Base-by-base conservation (phyloP, 37 sponge, comb jelly and placozoan genomes). In the Halisarca cf. caerulea region DNA sequence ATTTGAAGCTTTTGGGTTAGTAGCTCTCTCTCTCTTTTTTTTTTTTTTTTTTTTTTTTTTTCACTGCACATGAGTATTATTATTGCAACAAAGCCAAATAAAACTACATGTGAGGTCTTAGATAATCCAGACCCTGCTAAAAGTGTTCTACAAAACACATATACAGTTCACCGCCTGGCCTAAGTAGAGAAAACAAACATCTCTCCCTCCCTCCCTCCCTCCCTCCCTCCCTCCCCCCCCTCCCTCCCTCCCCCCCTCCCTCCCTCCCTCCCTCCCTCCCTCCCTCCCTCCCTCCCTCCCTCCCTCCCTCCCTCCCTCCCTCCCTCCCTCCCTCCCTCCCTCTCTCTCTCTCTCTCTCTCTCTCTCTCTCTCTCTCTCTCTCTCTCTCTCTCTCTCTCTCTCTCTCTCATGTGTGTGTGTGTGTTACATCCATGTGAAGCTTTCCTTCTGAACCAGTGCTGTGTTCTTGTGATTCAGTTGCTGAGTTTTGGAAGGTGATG, bases 1-100 rank as follows among this genome's bases (percentile, higher is more conserved):
- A 37, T 79, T 88, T 36, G 95, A 90, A 37, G 95, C 93, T 21
- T 98, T 98, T 79, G 99, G 99, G 85, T 90, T 45, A 7, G 82
- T 70, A 2, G 23, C 25, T 11, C 30, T 64, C 17, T 17, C 57
- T 20, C 57, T 17, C n/a, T n/a, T n/a, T n/a, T n/a, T n/a, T n/a
- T n/a, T n/a, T n/a, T n/a, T n/a, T n/a, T n/a, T n/a, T n/a, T n/a
- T n/a, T n/a, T n/a, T n/a, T n/a, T n/a, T n/a, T n/a, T n/a, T n/a
- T n/a, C n/a, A n/a, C n/a, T n/a, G n/a, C n/a, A n/a, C n/a, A n/a
- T n/a, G n/a, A n/a, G n/a, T n/a, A n/a, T n/a, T n/a, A n/a, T n/a
- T n/a, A n/a, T n/a, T n/a, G n/a, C n/a, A n/a, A n/a, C n/a, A n/a
- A n/a, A n/a, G n/a, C n/a, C n/a, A n/a, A n/a, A n/a, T n/a, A n/a